Evolutionary conservation across 2,113 vertebrate genomes (phyloP), one percentile per base, ranked within the genome.

Genomic region (Marcusenius ussheri): DNA sequence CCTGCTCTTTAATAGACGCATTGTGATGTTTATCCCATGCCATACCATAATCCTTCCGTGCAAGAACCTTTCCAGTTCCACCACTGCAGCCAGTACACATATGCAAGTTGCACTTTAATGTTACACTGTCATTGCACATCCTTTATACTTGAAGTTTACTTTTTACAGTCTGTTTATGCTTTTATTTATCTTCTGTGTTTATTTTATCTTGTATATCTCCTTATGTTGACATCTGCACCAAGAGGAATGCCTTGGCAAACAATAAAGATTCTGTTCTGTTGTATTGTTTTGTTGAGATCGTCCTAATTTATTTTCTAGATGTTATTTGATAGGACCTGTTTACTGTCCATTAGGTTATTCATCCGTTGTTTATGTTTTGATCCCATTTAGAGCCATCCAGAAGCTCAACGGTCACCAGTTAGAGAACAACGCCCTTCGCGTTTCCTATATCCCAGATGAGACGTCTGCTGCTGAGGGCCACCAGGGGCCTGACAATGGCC

Each of bases 361-460:
- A 80, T n/a, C 17, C 8, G 17, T 46, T 47, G 15, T 17, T 83
- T 45, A 0, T 62, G 3, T 70, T 70, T 70, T 70, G 62, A 31
- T 56, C 11, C 42, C 21, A 35, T n/a, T 91, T 90, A 99, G 98
- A 94, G 98, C 98, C 84, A 98, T 98, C 93, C 96, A 97, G 96
- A 99, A 99, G 93, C 96, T 99, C 91, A 99, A 98, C 0, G 97
- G 98, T 2, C 97, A 99, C 94, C 97, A 98, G 94, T 93, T 98
- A 93, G 98, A 98, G 94, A 98, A 96, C 95, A 97, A 98, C 0
- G 92, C 96, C 3, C 94, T 98, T 77, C 98, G 96, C 7, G 97
- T 98, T 89, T 98, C 97, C 91, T 99, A 98, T 92, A 99, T 99
- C 94, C 97, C 98, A 0, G 98, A 98, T 0, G 98, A 98, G 91